Evolutionary conservation across 2,888 invertebrate genomes (phyloP), one percentile per base, ranked within the genome.

Genomic region (Drosophila nr. perissopoda): DNA sequence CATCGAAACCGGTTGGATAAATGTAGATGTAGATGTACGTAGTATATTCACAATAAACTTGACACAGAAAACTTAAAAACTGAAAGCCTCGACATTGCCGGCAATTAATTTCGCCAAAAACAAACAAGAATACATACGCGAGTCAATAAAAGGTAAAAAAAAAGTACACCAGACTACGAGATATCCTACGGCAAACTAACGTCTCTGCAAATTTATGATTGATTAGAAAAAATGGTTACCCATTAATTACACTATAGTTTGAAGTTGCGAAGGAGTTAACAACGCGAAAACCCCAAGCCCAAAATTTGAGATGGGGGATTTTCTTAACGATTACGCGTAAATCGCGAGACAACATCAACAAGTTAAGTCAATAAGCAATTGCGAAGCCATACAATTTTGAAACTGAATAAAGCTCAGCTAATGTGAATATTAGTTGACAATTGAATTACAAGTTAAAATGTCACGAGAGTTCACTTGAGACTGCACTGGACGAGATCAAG

Each of bases 11-110:
- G 56, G 78, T 77, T 58, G 13, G 4, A 62, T 52, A 69, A 34
- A 38, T n/a, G 10, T 25, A 36, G 16, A 36, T 10, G 4, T 40
- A 59, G 42, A 38, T 36, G 29, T 21, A 29, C 10, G 21, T 16
- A 6, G 13, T 45, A 45, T 36, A 48, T 52, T 31, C 8, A 65
- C 54, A 45, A 40, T 25, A 69, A 80, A 64, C 80, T 88, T 85
- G 84, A 80, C 84, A 90, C 77, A 90, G 36, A 89, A 77, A 80
- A 36, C 63, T 53, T 34, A 59, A 34, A 66, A 38, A 36, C 34
- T 59, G 5, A 45, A 53, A n/a, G 6, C n/a, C 27, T 29, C 25
- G 38, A 34, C 53, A 52, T 60, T 49, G 48, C 77, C 45, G 21
- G 53, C 61, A 56, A 70, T 40, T 38, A 36, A 65, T 31, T 45